Evolutionary conservation across 2,113 vertebrate genomes (phyloP), one percentile per base, ranked within the genome.

Genomic region (Cottus gobio): DNA sequence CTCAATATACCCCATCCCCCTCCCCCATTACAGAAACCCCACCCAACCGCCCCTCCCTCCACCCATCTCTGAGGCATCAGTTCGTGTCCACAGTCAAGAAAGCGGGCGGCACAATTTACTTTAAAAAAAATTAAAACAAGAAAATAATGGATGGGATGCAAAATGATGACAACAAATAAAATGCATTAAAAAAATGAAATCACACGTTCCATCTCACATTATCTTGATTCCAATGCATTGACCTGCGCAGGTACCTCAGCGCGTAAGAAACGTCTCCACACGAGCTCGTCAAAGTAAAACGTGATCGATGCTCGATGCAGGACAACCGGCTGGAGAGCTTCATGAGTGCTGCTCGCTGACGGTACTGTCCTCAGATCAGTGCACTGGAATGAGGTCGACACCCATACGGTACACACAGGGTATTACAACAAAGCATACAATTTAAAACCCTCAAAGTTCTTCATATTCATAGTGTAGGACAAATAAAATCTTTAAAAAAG

Each of bases 401-500:
- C 50, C 50, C 73, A 81, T 64, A 85, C 69, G 84, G 75, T 64
- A 85, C 82, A 80, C 39, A 50, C 5, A 85, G 58, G 66, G 64
- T 58, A 71, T 76, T 54, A 75, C 84, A 90, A 79, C 60, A 85
- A 80, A 16, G 54, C 34, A 74, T 4, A 50, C 44, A 78, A 81
- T 68, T 5, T 39, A 79, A 15, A 75, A 20, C 31, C 36, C 71
- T 64, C 18, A 83, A 77, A 90, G 78, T 87, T 91, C 91, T 92
- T 94, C 83, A 86, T 92, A 64, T 92, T 92, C 56, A 86, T 50
- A 76, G 65, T 73, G 69, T 82, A 69, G 75, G 12, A 62, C 64
- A 46, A 54, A 74, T 39, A 9, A 39, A 11, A 39, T 11, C 10
- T 12, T 3, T 5, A 20, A 31, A 50, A 68, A 58, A 68, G 28